Base-by-base conservation (phyloP, 2,888 invertebrate genomes). In the Drosophila pegasa region DNA sequence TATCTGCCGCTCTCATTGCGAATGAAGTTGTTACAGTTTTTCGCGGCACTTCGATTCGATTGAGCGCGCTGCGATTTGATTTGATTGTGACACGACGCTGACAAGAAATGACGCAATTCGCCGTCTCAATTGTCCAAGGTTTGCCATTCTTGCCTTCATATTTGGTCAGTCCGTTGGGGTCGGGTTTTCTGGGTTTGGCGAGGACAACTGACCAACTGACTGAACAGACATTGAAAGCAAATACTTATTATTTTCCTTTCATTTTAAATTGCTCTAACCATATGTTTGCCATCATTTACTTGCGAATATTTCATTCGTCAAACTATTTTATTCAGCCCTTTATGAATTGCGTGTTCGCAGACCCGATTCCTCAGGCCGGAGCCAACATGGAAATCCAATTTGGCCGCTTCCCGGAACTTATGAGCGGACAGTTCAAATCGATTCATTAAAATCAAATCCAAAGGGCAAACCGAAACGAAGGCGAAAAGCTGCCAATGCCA, bases 11-110 rank as follows among this genome's bases (percentile, higher is more conserved):
- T 76, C 80, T 73, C 58, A 69, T 71, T 81, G 74, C 72, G 75
- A 86, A 87, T 87, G 88, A 87, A 87, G 87, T 88, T 82, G 89
- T 87, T 89, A 86, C 76, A 88, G 75, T 86, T 88, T 73, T 75
- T 70, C 65, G 60, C 55, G 3, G 50, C 50, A 48, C 31, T 48
- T 48, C 54, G 64, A 61, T 70, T 27, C 58, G 62, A 65, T 58
- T 54, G 62, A 61, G 61, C 66, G 50, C 62, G 51, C 35, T 51
- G 35, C 51, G 59, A 69, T 74, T 87, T 80, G 86, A 87, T 84
- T 87, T 78, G 85, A 84, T 85, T 77, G 83, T 89, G 86, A 80
- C 88, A 86, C 84, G 79, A 74, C 67, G 69, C 71, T 86, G 82
- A 88, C 82, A 75, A 68, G 71, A 65, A 84, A 72, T 89, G 85